phyloP scores from a whole-genome alignment of 2,797 vertebrate genomes.

The Coilia nasus region DNA sequence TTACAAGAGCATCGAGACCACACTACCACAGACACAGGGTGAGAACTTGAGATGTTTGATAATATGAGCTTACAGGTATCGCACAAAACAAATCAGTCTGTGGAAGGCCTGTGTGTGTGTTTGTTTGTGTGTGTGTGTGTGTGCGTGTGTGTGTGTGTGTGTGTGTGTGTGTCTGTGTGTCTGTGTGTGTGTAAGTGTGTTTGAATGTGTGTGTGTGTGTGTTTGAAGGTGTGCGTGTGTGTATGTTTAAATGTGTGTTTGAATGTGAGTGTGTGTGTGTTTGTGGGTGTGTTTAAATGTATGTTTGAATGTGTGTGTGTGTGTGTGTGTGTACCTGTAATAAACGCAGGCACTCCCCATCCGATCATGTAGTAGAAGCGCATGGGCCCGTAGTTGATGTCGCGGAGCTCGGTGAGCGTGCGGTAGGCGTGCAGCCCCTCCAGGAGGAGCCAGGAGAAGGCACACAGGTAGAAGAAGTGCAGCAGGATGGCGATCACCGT shows the following conservation, averaged over 20 bases:
- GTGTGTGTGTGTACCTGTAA: conserved; percentile 79
- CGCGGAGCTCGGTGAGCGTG: conserved; percentile 87
- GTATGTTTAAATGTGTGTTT: background rate
- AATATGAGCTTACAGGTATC: background rate
- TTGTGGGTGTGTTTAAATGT: background rate
- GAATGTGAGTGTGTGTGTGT: background rate
- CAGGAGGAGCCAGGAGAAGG: conserved; percentile 93
- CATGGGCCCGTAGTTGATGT: conserved; percentile 93
- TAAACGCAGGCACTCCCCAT: conserved; percentile 94
- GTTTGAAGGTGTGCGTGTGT: no score
- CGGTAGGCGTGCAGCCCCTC: conserved; percentile 93
- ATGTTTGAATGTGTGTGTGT: background rate
- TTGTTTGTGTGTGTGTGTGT: background rate
- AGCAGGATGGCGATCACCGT: conserved; percentile 94
- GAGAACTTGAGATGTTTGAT: background rate
- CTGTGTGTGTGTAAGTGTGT: no score
- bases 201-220: no score
- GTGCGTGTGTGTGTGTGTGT: no score
- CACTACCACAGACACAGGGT: background rate
- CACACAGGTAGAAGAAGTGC: conserved; percentile 94
- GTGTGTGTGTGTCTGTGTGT: no score
- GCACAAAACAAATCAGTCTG: background rate
- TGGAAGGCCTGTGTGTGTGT: background rate
- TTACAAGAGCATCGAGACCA: no score
- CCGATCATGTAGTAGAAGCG: conserved; percentile 96